Evolutionary conservation across 2,113 vertebrate species (phyloP).

Genomic region (Neomonachus schauinslandi): DNA sequence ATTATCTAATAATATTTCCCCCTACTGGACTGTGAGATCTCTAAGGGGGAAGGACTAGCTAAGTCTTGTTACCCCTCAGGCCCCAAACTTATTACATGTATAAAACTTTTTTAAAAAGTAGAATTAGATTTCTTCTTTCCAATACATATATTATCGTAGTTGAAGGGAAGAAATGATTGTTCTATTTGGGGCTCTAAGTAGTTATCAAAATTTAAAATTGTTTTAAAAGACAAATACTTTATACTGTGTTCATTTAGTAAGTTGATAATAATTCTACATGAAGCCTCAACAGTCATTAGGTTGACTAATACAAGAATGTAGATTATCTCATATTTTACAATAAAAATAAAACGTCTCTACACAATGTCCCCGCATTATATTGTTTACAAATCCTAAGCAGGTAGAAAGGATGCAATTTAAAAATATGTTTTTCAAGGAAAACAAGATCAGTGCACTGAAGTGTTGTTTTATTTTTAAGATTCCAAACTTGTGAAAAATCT

Average conservation of each 20-base stretch:
- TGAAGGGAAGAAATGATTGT: neutral
- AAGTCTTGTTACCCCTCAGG: neutral
- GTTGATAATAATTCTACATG: neutral
- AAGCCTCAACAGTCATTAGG: neutral
- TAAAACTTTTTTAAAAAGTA: neutral
- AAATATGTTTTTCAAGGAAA: conserved; percentile 69
- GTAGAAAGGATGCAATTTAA: neutral
- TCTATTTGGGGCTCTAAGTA: neutral
- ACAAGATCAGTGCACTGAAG: conserved; percentile 55
- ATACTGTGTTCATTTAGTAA: neutral
- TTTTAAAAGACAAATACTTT: conserved; percentile 1
- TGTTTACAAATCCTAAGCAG: neutral
- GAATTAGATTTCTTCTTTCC: neutral
- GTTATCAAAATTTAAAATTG: neutral
- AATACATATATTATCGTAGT: neutral
- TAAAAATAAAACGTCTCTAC: neutral
- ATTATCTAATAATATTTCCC: neutral
- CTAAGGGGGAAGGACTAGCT: neutral
- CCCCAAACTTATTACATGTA: neutral
- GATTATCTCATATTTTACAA: conserved; percentile 40
- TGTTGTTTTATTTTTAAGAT: conserved; percentile 73
- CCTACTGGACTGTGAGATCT: neutral
- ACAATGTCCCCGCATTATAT: neutral
- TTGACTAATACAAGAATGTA: neutral
- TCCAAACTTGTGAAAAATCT: conserved; percentile 69